Conservation (phyloP, 2,113 vertebrate species). For the Pelusios castaneus region DNA sequence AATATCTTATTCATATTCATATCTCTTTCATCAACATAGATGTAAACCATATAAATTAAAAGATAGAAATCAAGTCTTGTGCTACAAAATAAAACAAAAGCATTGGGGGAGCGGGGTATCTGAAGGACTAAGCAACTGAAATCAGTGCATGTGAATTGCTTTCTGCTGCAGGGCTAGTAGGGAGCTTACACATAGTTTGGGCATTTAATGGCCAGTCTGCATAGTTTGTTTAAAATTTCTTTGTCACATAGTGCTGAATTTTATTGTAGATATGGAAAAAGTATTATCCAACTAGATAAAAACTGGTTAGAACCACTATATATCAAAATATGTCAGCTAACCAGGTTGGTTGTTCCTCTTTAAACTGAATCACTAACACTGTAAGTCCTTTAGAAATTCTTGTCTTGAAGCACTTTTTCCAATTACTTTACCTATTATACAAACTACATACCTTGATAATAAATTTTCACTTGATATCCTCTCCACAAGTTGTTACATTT, state of each 20-base stretch:
- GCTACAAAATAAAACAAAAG: background rate
- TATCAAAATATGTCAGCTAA: background rate
- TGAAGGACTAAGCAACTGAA: background rate
- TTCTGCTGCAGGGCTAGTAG: background rate
- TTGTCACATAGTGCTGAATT: background rate
- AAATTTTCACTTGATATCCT: background rate
- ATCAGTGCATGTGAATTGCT: background rate
- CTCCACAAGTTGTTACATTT: background rate
- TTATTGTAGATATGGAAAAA: background rate
- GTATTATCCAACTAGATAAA: background rate
- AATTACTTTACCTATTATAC: background rate
- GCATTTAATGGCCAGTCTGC: background rate
- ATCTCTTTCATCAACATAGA: background rate
- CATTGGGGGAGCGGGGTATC: too few species aligned
- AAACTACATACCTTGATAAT: background rate
- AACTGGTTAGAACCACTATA: background rate
- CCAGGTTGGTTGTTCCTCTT: background rate
- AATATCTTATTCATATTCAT: background rate
- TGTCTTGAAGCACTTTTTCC: background rate
- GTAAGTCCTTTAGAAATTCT: background rate
- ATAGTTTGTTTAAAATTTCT: background rate
- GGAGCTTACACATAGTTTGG: background rate
- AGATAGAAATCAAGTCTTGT: background rate
- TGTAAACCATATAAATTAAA: background rate
- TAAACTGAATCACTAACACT: background rate